phyloP scores from a whole-genome alignment of 2,113 vertebrate species.

The Ancistrus triradiatus region DNA sequence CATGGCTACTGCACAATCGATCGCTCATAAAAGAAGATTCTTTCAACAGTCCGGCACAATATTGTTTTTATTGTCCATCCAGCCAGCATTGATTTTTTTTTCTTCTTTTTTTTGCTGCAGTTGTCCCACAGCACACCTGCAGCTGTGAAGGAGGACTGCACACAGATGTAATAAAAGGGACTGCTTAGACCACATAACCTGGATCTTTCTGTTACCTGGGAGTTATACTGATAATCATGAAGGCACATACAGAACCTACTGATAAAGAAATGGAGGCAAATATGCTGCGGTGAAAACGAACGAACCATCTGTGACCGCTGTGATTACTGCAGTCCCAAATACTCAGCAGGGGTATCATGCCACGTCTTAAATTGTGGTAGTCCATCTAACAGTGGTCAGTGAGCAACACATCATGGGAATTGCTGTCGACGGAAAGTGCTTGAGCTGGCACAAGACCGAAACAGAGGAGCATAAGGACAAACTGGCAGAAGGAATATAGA shows the following conservation, averaged over 20 bases:
- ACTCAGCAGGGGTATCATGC: neutral
- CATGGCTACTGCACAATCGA: neutral
- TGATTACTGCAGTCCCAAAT: neutral
- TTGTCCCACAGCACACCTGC: slow-evolving; percentile 14
- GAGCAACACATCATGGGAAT: neutral
- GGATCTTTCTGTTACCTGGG: slow-evolving; percentile 2
- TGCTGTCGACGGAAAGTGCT: neutral
- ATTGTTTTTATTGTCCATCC: slow-evolving; percentile 11
- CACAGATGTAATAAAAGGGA: neutral
- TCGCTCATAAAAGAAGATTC: slow-evolving; percentile 20
- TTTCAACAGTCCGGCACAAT: slow-evolving; percentile 12
- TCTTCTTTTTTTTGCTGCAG: neutral
- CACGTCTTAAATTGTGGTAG: slow-evolving; percentile 1
- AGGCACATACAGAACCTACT: neutral
- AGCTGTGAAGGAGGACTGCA: neutral
- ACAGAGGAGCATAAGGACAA: slow-evolving; percentile 1
- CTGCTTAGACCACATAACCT: slow-evolving; percentile 12
- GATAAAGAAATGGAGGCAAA: neutral
- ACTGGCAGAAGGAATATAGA: slow-evolving; percentile 6
- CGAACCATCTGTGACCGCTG: too few relatives aligned
- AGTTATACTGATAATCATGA: slow-evolving; percentile 5
- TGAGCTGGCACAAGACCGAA: slow-evolving; percentile 22
- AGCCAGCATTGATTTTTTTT: slow-evolving; percentile 27
- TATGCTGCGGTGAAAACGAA: too few relatives aligned
- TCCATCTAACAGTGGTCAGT: slow-evolving; percentile 11